Evolutionary conservation across 2,113 vertebrate genomes (phyloP).

Genomic region (Malurus cyaneus): DNA sequence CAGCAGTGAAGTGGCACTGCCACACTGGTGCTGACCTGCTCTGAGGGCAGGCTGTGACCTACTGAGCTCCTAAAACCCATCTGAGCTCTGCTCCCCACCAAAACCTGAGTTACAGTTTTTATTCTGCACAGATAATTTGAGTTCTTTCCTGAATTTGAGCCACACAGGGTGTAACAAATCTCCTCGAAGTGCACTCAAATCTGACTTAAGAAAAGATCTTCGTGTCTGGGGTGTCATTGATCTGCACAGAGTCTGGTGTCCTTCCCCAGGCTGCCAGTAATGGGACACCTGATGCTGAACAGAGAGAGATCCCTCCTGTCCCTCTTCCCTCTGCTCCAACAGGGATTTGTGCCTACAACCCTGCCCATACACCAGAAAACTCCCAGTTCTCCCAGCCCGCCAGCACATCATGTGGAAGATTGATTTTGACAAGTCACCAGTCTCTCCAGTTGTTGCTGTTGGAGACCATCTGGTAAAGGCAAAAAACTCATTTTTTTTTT

Average conservation of each 20-base stretch:
- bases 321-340: neutral
- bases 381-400: neutral
- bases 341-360: neutral
- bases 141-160: neutral
- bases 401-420: neutral
- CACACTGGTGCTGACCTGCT: neutral
- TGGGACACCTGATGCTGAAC: neutral
- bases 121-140: neutral
- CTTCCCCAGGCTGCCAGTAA: neutral
- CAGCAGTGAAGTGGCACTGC: neutral
- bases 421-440: neutral
- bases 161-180: neutral
- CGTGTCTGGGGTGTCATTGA: neutral
- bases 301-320: neutral
- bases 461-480: neutral
- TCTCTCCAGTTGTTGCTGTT: neutral
- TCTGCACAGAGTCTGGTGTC: neutral
- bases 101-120: neutral
- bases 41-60: neutral
- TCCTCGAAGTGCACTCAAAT: neutral
- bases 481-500: neutral
- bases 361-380: neutral
- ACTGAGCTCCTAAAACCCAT: fast-evolving
- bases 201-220: neutral
- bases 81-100: neutral